phyloP scores from a whole-genome alignment of 2,888 invertebrate genomes.

The Alitta virens region DNA sequence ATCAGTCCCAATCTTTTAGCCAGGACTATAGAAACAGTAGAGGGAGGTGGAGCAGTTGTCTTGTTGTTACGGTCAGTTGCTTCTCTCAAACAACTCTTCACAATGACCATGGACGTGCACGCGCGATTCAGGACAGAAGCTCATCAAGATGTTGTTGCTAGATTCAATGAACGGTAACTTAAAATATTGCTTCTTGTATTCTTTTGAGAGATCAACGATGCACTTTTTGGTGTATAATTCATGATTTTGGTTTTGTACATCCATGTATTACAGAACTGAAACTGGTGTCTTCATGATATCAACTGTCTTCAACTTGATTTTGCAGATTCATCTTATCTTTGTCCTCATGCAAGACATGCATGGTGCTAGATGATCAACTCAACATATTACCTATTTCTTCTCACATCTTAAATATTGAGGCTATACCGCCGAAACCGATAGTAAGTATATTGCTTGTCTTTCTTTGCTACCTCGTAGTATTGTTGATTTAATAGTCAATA shows the following conservation, averaged over 20 bases:
- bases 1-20: constrained; percentile 95
- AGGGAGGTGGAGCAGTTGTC: constrained; percentile 87
- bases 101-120: constrained; percentile 98
- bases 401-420: constrained; percentile 77
- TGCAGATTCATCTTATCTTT: constrained; percentile 79
- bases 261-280: too few relatives aligned
- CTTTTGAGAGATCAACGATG: neutral
- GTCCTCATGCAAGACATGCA: constrained; percentile 78
- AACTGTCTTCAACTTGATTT: too few relatives aligned
- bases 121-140: constrained; percentile 91
- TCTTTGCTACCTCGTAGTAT: too few relatives aligned
- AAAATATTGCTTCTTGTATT: neutral
- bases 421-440: constrained; percentile 61
- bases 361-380: constrained; percentile 92
- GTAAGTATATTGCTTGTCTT: constrained; percentile 24
- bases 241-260: too few relatives aligned
- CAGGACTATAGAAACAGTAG: constrained; percentile 94
- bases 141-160: constrained; percentile 82
- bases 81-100: constrained; percentile 89
- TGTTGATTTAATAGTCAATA: neutral
- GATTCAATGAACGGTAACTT: constrained; percentile 85
- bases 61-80: constrained; percentile 76
- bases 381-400: constrained; percentile 90
- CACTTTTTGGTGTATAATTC: too few relatives aligned
- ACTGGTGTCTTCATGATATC: too few relatives aligned